A percentile compares a stretch with the other conserved stretches of the same genome.
Conservation (phyloP, 1,140 invertebrate species). For the Cyclina sinensis region DNA sequence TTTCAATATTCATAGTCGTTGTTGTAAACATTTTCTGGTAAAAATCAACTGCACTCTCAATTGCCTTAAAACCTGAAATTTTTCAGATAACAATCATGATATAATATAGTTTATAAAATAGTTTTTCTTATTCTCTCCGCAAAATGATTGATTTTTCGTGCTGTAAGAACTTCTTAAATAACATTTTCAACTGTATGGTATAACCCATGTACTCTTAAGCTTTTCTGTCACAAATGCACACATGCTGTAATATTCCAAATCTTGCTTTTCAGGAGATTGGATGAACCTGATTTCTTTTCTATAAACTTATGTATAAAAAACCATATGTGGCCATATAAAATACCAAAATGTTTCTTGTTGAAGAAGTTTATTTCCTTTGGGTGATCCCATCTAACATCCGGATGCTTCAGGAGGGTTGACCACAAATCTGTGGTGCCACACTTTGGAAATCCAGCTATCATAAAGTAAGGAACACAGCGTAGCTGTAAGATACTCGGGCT, state of each 20-base stretch:
- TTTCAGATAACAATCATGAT: background rate
- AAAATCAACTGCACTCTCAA: background rate
- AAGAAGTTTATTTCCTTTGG: constrained; percentile 71
- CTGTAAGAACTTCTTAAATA: too few species aligned
- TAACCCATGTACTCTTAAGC: too few species aligned
- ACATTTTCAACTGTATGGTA: too few species aligned
- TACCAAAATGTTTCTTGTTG: constrained; percentile 63
- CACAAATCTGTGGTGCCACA: constrained; percentile 72
- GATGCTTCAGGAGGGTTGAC: constrained; percentile 57
- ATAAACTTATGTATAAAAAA: too few species aligned
- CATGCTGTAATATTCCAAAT: too few species aligned
- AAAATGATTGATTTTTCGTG: too few species aligned
- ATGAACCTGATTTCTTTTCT: too few species aligned
- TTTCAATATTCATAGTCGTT: background rate
- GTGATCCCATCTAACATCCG: constrained; percentile 41
- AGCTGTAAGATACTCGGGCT: background rate
- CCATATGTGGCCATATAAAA: too few species aligned
- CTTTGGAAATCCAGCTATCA: constrained; percentile 73
- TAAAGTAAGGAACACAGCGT: constrained; percentile 73
- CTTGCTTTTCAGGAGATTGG: too few species aligned
- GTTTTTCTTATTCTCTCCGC: too few species aligned
- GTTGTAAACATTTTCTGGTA: background rate
- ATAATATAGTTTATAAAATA: too few species aligned
- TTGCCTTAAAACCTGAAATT: background rate
- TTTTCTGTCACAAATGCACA: too few species aligned